These are phyloP conservation scores for Acheta domesticus DNA, from an alignment of 2,888 invertebrate genomes.

Conservation along the genomic window DNA sequence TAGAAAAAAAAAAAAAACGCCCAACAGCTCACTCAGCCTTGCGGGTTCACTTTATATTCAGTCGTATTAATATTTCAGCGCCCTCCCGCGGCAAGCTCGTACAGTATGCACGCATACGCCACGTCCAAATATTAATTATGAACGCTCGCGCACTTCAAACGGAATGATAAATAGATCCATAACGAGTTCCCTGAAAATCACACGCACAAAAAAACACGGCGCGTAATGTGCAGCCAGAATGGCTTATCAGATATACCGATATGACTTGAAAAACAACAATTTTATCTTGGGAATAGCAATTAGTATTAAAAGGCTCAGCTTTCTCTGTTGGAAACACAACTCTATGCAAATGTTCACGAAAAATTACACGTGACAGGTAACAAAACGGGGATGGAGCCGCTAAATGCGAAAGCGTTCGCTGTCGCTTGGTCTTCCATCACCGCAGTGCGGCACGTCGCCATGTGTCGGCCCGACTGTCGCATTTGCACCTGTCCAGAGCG, in stretches of 20 bases:
- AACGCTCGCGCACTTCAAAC: neutral
- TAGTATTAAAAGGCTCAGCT: too few relatives aligned
- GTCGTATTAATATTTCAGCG: neutral
- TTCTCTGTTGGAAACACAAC: too few relatives aligned
- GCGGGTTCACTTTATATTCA: neutral
- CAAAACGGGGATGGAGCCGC: too few relatives aligned
- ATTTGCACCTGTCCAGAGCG: too few relatives aligned
- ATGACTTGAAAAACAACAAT: neutral
- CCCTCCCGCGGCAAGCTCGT: neutral
- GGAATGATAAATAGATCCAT: neutral
- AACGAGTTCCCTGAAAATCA: slow-evolving; percentile 6
- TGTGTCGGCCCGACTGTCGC: too few relatives aligned
- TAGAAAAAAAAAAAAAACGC: neutral
- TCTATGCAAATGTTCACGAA: too few relatives aligned
- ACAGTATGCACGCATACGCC: neutral
- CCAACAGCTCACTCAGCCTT: neutral
- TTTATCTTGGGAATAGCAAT: too few relatives aligned
- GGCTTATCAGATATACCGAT: neutral
- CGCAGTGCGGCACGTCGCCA: too few relatives aligned
- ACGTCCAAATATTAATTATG: slow-evolving; percentile 18
- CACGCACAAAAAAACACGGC: neutral
- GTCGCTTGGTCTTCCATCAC: too few relatives aligned
- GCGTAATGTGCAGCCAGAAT: neutral
- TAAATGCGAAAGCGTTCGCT: too few relatives aligned
- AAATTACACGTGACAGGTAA: too few relatives aligned